A percentile compares a stretch with the other conserved stretches of the same genome.
Conservation (phyloP, 1,140 invertebrate species). For the Pentalonia nigronervosa region DNA sequence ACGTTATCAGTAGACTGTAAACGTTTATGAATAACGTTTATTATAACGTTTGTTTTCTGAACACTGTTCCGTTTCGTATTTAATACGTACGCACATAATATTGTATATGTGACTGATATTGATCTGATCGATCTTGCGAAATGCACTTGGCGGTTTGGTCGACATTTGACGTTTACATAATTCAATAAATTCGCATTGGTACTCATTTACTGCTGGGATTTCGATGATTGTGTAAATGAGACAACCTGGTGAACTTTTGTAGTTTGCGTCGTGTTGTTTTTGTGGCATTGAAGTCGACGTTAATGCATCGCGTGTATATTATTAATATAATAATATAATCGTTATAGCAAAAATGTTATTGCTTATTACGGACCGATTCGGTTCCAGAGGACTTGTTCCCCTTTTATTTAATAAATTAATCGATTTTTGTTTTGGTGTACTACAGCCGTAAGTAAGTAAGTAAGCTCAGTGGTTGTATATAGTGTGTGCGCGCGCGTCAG, state of each 20-base stretch:
- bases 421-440: conserved; percentile 37
- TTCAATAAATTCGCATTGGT: neutral
- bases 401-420: conserved; percentile 47
- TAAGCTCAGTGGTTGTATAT: neutral
- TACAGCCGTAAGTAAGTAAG: conserved; percentile 30
- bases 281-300: neutral
- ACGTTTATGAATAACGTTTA: neutral
- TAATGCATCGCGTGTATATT: neutral
- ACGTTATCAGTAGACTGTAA: conserved; percentile 14
- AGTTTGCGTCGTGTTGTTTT: neutral
- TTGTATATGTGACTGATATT: neutral
- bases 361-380: neutral
- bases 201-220: neutral
- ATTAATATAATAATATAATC: neutral
- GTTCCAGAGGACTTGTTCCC: conserved; percentile 36
- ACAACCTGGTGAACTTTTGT: neutral
- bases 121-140: neutral
- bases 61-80: neutral
- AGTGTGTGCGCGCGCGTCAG: neutral
- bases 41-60: neutral
- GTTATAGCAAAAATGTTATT: neutral
- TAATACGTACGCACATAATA: neutral
- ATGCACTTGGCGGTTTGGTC: neutral
- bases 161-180: neutral
- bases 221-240: neutral